Conservation (phyloP, 2,888 invertebrate genomes). For the Acholoe squamosa region DNA sequence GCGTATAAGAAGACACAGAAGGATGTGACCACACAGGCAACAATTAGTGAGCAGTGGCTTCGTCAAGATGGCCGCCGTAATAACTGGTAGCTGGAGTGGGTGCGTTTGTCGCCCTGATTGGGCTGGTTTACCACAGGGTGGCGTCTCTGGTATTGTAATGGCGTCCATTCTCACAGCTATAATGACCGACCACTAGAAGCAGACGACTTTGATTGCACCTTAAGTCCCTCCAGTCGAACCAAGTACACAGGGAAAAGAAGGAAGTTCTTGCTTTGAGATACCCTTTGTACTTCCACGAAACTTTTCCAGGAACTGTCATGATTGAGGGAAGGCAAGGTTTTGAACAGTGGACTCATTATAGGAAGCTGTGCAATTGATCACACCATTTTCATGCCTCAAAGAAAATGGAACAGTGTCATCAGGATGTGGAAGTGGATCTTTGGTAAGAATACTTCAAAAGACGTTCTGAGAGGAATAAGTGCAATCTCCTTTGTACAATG, state of each 20-base stretch:
- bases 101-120: constrained; percentile 38
- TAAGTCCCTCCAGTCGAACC: background rate
- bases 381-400: too few species aligned
- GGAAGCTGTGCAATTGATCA: too few species aligned
- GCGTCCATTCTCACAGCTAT: constrained; percentile 34
- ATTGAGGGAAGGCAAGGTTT: too few species aligned
- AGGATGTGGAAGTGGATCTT: too few species aligned
- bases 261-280: background rate
- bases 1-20: background rate
- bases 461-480: too few species aligned
- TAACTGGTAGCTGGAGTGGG: background rate
- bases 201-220: constrained; percentile 29
- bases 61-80: constrained; percentile 30
- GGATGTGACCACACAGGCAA: background rate
- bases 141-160: constrained; percentile 54
- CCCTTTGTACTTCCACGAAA: background rate
- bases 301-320: too few species aligned
- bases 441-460: too few species aligned
- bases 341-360: too few species aligned
- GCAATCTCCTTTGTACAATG: too few species aligned
- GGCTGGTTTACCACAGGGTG: background rate
- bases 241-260: background rate
- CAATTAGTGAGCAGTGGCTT: constrained; percentile 48
- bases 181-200: background rate
- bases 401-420: too few species aligned